Base-by-base conservation (phyloP, 2,888 invertebrate species). In the Drosophila anceps region DNA sequence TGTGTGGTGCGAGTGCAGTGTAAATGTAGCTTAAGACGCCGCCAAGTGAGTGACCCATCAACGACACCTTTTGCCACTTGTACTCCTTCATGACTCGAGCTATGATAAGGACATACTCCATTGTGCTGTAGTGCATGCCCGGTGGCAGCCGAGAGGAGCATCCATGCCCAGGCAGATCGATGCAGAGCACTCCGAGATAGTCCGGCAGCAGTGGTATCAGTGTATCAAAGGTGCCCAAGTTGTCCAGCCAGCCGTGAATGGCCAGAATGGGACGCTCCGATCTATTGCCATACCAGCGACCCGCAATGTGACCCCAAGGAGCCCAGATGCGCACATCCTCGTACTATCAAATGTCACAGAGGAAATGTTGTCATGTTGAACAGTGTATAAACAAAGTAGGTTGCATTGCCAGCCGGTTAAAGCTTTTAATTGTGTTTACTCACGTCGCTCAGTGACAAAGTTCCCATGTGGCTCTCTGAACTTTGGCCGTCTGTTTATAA, bases 241-340 rank as follows among this genome's bases (percentile, higher is more conserved):
- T 96, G 92, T 97, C 96, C 92, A 95, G 95, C 96, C 96, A 96
- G 0, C 96, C 96, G 88, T 96, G 96, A 0, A 96, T 81, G 0
- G 95, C 95, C 50, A 96, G 88, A 39, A 96, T 94, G 1, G 96
- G 96, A 59, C 95, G 93, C 39, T 94, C 93, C 65, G 94, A 92
- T 66, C 94, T 94, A 37, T 93, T 93, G 39, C 96, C 96, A 95
- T 96, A 96, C 93, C 95, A 94, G 88, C 95, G 96, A 3, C 94
- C 96, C 5, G 95, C 93, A n/a, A 96, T 84, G 81, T 95, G 94
- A 0, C 96, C 96, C 95, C 95, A 96, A 53, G 95, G 94, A 0
- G 95, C 94, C 63, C 94, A 94, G 46, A 96, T 95, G 80, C 93
- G 92, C 33, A 96, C 93, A 92, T 96, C 95, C 90, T 95, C 94